A percentile compares a stretch with the other conserved stretches of the same genome.
phyloP scores from a whole-genome alignment of 1,140 invertebrate genomes.

The Calliphora vicina region DNA sequence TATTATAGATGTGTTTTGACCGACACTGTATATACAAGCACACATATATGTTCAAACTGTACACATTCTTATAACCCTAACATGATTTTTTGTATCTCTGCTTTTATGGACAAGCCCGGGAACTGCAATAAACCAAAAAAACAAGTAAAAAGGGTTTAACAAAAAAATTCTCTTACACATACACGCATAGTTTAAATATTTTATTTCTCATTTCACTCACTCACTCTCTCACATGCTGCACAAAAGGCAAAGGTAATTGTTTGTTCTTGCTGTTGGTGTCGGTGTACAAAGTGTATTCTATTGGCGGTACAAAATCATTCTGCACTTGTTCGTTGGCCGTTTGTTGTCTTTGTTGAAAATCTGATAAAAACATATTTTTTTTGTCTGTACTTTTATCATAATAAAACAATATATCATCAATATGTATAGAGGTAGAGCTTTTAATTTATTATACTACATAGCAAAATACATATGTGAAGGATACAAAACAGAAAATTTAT shows the following conservation, averaged over 20 bases:
- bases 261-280: background rate
- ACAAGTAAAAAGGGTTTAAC: background rate
- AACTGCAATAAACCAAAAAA: background rate
- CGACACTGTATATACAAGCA: background rate
- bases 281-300: background rate
- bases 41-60: background rate
- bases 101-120: background rate
- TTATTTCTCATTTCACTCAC: background rate
- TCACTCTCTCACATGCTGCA: background rate
- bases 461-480: background rate
- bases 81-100: background rate
- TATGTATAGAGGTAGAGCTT: background rate
- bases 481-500: background rate
- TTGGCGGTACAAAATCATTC: background rate
- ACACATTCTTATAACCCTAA: background rate
- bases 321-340: background rate
- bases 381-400: background rate
- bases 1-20: no score
- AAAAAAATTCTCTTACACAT: background rate
- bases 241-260: background rate
- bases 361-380: background rate
- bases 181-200: background rate
- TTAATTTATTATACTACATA: background rate
- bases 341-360: background rate
- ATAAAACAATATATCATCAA: background rate